phyloP scores from a whole-genome alignment of 2,113 vertebrate species.

The Campylomormyrus numenius region DNA sequence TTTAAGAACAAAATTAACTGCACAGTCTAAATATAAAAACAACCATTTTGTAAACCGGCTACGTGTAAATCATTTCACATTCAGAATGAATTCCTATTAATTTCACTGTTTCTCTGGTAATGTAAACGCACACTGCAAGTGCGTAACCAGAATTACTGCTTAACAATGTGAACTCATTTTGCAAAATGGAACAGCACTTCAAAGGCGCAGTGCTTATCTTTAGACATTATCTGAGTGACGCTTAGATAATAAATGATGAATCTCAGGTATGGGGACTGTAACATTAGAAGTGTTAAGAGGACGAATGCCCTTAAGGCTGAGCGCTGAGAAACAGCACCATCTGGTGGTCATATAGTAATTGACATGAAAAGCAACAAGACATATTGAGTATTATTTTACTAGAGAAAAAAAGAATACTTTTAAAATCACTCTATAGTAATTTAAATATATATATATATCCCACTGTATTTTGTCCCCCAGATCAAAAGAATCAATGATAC shows the following conservation, averaged over 20 bases:
- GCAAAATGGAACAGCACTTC: neutral
- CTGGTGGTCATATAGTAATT: conserved; percentile 46
- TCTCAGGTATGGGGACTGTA: neutral
- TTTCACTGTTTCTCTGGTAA: neutral
- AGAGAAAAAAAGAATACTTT: neutral
- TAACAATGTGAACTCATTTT: neutral
- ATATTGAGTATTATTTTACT: neutral
- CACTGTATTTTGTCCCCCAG: neutral
- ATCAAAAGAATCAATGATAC: neutral
- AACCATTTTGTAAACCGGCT: neutral
- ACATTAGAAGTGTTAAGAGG: neutral
- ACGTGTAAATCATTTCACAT: neutral
- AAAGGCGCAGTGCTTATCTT: neutral
- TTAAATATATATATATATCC: neutral
- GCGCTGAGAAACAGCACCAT: conserved; percentile 47
- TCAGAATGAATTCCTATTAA: neutral
- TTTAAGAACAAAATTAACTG: neutral
- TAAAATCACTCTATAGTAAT: neutral
- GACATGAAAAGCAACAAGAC: neutral
- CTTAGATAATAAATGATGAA: neutral
- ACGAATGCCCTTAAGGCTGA: neutral
- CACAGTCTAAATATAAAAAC: neutral
- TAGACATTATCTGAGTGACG: neutral
- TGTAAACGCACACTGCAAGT: neutral
- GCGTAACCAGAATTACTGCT: neutral